A percentile compares a stretch with the other conserved stretches of the same genome.
These are phyloP conservation scores for Lepidocyrtoides sp. DNA, from an alignment of 2,888 invertebrate genomes.

Conservation along the genomic window DNA sequence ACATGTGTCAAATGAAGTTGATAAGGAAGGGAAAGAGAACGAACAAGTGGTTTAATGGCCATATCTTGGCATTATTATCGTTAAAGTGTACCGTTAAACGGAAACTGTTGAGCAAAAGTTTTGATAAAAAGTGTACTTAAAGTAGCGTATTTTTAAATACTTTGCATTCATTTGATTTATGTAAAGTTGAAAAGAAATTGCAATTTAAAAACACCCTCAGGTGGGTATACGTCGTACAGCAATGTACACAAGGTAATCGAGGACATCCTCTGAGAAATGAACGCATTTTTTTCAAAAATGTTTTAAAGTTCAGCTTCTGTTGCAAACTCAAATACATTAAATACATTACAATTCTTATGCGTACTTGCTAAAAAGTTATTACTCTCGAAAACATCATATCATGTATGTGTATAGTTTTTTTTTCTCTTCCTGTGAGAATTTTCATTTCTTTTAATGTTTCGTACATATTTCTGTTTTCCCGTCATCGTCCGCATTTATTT, in stretches of 20 bases:
- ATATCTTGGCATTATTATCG: constrained; percentile 12
- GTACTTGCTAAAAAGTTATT: constrained; percentile 37
- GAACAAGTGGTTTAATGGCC: constrained; percentile 74
- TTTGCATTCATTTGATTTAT: constrained; percentile 16
- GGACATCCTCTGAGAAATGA: constrained; percentile 72
- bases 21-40: constrained; percentile 52
- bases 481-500: neutral
- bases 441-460: constrained; percentile 52
- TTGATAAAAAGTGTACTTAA: constrained; percentile 7
- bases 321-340: neutral
- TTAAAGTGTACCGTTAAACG: constrained; percentile 63
- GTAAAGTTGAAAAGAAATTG: constrained; percentile 17
- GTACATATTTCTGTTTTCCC: constrained; percentile 12
- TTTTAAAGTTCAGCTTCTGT: neutral
- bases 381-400: constrained; percentile 22
- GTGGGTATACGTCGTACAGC: neutral
- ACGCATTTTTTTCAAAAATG: constrained; percentile 53
- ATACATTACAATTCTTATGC: no score
- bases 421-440: constrained; percentile 77
- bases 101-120: constrained; percentile 47
- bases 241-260: constrained; percentile 61
- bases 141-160: neutral
- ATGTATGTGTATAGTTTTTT: neutral
- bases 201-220: constrained; percentile 60
- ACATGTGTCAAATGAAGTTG: constrained; percentile 33